Evolutionary conservation across 2,797 vertebrate species (phyloP).

Genomic region (Furcifer pardalis): DNA sequence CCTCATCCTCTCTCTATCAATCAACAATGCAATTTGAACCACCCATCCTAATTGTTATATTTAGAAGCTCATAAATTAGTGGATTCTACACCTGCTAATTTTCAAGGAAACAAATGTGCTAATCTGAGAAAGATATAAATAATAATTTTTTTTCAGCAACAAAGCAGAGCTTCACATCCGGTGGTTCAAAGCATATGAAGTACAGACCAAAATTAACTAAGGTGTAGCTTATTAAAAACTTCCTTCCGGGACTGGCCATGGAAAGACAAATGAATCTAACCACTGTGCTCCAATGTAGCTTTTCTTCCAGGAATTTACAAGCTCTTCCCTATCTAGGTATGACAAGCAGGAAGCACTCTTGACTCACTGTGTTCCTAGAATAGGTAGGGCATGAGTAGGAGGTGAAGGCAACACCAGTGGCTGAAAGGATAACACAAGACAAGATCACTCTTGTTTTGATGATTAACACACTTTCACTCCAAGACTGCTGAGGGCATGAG

Average conservation of each 20-base stretch:
- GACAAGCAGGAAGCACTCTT: constrained; percentile 48
- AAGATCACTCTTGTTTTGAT: constrained; percentile 23
- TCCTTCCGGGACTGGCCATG: constrained; percentile 42
- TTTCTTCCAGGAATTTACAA: constrained; percentile 40
- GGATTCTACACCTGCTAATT: constrained; percentile 51
- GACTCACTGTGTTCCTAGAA: constrained; percentile 33
- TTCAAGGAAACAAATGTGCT: constrained; percentile 57
- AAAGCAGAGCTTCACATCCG: constrained; percentile 38
- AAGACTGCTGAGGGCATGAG: constrained; percentile 43
- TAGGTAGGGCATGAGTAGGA: constrained; percentile 48
- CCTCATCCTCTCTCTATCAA: constrained; percentile 60
- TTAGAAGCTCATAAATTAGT: constrained; percentile 63
- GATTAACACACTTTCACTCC: constrained; percentile 27
- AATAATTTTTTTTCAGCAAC: constrained; percentile 8
- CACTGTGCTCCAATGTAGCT: constrained; percentile 28
- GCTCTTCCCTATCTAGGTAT: not conserved
- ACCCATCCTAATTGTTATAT: constrained; percentile 53
- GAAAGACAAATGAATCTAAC: constrained; percentile 33
- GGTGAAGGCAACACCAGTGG: constrained; percentile 34
- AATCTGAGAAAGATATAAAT: constrained; percentile 61
- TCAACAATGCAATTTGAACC: constrained; percentile 44
- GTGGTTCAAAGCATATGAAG: constrained; percentile 20
- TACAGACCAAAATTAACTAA: not conserved
- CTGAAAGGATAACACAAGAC: not conserved
- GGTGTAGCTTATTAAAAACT: constrained; percentile 31